A percentile compares a stretch with the other conserved stretches of the same genome.
These are phyloP conservation scores for Meriones unguiculatus DNA, from an alignment of 2,113 vertebrate genomes.

Conservation along the genomic window DNA sequence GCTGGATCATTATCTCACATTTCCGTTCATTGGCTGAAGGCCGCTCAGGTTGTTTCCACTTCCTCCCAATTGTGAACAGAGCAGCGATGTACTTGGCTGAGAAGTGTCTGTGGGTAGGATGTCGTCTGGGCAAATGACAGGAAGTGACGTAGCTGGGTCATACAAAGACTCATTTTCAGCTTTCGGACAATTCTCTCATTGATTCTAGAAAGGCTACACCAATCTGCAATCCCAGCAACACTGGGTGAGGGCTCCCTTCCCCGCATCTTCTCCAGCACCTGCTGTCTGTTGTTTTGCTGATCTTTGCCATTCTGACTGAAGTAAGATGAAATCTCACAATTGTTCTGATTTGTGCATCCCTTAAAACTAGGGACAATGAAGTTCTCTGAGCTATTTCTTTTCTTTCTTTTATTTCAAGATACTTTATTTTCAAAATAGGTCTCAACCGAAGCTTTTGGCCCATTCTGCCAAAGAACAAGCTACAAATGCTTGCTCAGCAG, in stretches of 20 bases:
- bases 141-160: background rate
- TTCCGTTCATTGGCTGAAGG: background rate
- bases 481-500: constrained; percentile 90
- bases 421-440: constrained; percentile 90
- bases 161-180: background rate
- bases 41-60: background rate
- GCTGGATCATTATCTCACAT: background rate
- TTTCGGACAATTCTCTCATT: background rate
- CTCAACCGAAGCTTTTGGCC: constrained; percentile 84
- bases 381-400: background rate
- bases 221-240: background rate
- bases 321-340: background rate
- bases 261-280: background rate
- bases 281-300: background rate
- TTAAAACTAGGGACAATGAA: background rate
- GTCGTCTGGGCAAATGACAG: background rate
- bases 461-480: constrained; percentile 86
- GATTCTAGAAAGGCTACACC: background rate
- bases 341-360: background rate
- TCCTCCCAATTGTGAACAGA: background rate
- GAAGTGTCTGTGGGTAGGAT: background rate
- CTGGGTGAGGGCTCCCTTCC: background rate
- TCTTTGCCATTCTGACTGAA: background rate
- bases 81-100: background rate
- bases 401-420: constrained; percentile 84